Base-by-base conservation (phyloP, 1,140 invertebrate genomes). In the Globodera ellingtonae region DNA sequence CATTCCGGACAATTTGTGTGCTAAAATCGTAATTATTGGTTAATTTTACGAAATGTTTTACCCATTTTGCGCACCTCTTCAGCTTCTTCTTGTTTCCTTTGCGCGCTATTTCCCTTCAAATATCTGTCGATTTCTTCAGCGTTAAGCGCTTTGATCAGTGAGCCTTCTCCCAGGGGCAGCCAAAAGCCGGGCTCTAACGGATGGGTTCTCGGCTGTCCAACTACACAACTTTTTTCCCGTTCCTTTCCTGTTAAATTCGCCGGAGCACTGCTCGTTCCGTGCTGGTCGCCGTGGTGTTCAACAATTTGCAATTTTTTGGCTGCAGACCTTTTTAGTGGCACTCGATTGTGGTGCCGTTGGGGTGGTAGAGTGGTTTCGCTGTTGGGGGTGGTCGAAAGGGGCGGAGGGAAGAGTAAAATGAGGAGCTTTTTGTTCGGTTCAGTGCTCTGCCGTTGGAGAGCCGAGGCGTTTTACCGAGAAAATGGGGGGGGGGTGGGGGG, bases 131-230 rank as follows among this genome's bases (percentile, higher is more conserved):
- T 18, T 72, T 78, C 46, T 70, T 83, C 52, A n/a, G 62, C 67
- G 59, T 62, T 82, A 59, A 85, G 75, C n/a, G 83, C 78, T 75
- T 85, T 85, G 50, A 85, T 84, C 71, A 85, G 75, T 66, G 82
- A 66, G 52, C 79, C 82, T 35, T 71, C 46, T 15, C 84, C 84
- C 46, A 86, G 79, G 56, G 84, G 62, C 72, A 84, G 46, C 84
- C 84, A 85, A 75, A 83, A 81, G 9, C 83, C 83, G 52, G 35
- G 48, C 71, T 15, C 79, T n/a, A 79, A 44, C 46, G 79, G 78
- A 77, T 78, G 76, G 10, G 0, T 70, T 24, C 66, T 48, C 56
- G 72, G 47, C 47, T 50, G 72, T 77, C 24, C 44, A 44, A n/a
- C 46, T 5, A 6, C 44, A n/a, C 56, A 8, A 46, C 62, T n/a